Evolutionary conservation across 2,113 vertebrate genomes (phyloP).

Genomic region (Ptilorrhoa leucosticta): DNA sequence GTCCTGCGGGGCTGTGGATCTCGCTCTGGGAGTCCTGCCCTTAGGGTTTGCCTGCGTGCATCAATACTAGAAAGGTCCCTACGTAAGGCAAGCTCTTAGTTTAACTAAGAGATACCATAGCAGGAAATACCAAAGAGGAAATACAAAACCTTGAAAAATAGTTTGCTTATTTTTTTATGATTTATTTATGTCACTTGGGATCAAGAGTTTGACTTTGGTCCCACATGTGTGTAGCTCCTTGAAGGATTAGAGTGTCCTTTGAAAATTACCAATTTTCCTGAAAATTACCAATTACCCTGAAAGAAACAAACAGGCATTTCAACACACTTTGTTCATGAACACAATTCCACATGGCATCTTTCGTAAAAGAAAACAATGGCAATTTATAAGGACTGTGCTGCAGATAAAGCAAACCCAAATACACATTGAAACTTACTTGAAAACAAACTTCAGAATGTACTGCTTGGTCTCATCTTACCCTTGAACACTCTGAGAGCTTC

Average conservation of each 20-base stretch:
- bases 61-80: neutral
- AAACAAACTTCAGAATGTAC: neutral
- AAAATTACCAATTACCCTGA: neutral
- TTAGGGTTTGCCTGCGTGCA: fast-evolving
- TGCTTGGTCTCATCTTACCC: neutral
- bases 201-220: neutral
- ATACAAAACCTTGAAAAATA: neutral
- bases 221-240: neutral
- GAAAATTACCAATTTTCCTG: neutral
- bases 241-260: neutral
- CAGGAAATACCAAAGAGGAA: neutral
- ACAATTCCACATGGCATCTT: neutral
- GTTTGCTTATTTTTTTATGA: neutral
- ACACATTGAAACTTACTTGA: neutral
- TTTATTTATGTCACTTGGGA: neutral
- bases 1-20: neutral
- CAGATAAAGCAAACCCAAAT: neutral
- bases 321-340: neutral
- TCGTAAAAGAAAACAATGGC: neutral
- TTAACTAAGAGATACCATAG: neutral
- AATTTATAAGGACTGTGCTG: neutral
- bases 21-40: neutral
- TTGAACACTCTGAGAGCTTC: neutral
- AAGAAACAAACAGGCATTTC: neutral
- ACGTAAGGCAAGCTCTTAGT: neutral